Conservation (phyloP, 2,113 vertebrate genomes). For the Sterna hirundo region DNA sequence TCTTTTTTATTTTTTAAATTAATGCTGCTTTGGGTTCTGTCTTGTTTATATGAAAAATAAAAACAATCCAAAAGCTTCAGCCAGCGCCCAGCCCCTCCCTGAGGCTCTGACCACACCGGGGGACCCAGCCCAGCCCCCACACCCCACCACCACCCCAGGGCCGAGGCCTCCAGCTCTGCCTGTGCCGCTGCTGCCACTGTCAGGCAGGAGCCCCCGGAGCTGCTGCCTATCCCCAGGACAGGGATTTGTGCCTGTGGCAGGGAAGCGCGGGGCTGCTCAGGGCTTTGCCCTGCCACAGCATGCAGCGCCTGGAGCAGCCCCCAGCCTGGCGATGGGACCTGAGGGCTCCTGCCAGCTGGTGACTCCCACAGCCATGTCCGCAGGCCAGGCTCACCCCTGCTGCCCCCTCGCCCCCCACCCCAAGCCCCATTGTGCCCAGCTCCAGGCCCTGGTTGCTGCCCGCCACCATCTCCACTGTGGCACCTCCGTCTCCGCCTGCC, state of each 20-base stretch:
- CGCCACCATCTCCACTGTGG: neutral
- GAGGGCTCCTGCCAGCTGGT: neutral
- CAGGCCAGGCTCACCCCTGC: neutral
- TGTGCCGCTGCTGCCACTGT: neutral
- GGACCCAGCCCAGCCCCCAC: accelerated
- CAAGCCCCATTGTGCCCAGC: neutral
- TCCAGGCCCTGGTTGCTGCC: too few relatives aligned
- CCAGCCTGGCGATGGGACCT: neutral
- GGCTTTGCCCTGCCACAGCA: too few relatives aligned
- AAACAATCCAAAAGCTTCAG: conserved; percentile 50
- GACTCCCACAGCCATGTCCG: neutral
- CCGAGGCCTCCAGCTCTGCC: neutral
- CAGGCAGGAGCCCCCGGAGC: neutral
- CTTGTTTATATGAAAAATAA: conserved; percentile 77
- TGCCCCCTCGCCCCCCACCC: neutral
- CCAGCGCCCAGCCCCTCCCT: accelerated
- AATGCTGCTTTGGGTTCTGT: conserved; percentile 75
- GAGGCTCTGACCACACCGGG: accelerated
- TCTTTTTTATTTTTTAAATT: conserved; percentile 66
- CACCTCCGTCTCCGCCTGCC: neutral
- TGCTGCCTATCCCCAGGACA: neutral
- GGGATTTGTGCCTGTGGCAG: neutral
- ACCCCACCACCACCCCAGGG: neutral
- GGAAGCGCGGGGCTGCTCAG: accelerated
- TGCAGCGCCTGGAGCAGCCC: neutral